A percentile compares a stretch with the other conserved stretches of the same genome.
These are phyloP conservation scores for Podargus strigoides DNA, from an alignment of 2,797 vertebrate species.

Conservation along the genomic window DNA sequence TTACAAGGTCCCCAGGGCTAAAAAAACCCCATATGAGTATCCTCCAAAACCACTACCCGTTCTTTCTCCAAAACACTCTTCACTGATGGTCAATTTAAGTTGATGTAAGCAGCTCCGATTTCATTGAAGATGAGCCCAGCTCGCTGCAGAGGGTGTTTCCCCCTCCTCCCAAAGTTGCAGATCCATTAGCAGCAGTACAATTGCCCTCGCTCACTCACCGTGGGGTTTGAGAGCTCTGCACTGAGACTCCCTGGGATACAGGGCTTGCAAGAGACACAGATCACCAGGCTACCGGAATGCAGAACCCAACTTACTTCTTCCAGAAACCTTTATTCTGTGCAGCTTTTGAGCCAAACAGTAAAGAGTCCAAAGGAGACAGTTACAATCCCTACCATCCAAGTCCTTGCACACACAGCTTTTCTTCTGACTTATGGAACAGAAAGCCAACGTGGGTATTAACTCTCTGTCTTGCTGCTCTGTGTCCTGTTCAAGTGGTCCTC, in stretches of 20 bases:
- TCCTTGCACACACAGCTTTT: conserved; percentile 3
- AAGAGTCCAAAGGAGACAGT: conserved; percentile 24
- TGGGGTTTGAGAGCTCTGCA: conserved; percentile 12
- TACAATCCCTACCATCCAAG: neutral
- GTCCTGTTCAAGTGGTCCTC: conserved; percentile 84
- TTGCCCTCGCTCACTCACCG: neutral
- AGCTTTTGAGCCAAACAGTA: conserved; percentile 24
- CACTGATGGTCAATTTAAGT: neutral
- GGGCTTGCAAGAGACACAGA: neutral
- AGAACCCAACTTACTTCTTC: conserved; percentile 40
- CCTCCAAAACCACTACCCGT: neutral
- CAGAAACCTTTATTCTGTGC: conserved; percentile 55
- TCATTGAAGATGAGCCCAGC: neutral
- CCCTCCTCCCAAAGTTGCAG: neutral
- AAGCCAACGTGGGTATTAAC: conserved; percentile 25
- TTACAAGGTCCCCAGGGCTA: neutral
- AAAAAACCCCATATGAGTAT: neutral
- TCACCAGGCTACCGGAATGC: neutral
- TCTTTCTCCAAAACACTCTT: neutral
- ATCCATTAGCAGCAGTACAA: neutral
- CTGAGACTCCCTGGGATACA: neutral
- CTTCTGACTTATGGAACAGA: fast-evolving
- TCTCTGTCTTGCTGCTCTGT: conserved; percentile 63
- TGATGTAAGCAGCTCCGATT: neutral
- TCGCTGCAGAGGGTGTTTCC: neutral